These are phyloP conservation scores for Sepioteuthis lessoniana DNA, from an alignment of 2,888 invertebrate species.

Conservation along the genomic window DNA sequence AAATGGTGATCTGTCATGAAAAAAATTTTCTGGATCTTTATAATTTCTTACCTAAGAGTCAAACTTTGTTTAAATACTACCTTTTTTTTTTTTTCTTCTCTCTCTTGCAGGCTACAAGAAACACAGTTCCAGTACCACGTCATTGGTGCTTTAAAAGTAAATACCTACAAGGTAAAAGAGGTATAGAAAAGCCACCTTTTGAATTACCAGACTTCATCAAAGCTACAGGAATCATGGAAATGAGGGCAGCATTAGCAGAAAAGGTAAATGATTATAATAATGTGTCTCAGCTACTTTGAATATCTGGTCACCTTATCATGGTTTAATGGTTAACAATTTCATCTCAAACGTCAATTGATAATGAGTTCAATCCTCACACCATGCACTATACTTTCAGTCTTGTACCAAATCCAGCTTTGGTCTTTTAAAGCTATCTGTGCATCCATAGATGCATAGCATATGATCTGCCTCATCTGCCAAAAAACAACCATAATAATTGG, in stretches of 20 bases:
- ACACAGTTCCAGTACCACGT: conserved; percentile 97
- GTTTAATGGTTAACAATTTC: too few relatives aligned
- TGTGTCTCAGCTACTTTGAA: not conserved
- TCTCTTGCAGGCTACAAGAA: conserved; percentile 83
- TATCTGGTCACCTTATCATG: too few relatives aligned
- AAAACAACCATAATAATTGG: too few relatives aligned
- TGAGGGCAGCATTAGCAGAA: conserved; percentile 97
- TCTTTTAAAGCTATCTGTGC: too few relatives aligned
- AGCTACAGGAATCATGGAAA: conserved; percentile 99
- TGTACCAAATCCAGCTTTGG: too few relatives aligned
- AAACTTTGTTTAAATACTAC: not conserved
- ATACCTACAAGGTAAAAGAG: conserved; percentile 91
- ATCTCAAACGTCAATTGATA: too few relatives aligned
- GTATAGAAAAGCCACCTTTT: conserved; percentile 99
- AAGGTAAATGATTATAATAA: conserved; percentile 77
- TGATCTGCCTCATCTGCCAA: too few relatives aligned
- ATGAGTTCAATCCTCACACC: too few relatives aligned
- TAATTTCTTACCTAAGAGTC: not conserved
- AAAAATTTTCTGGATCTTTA: not conserved
- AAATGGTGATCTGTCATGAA: too few relatives aligned
- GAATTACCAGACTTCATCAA: conserved; percentile 99
- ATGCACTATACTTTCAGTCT: too few relatives aligned
- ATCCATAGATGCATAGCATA: too few relatives aligned
- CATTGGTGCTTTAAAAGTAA: conserved; percentile 99
- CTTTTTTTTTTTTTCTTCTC: not conserved